phyloP scores from a whole-genome alignment of 1,140 invertebrate species.

The Epicauta chinensis region DNA sequence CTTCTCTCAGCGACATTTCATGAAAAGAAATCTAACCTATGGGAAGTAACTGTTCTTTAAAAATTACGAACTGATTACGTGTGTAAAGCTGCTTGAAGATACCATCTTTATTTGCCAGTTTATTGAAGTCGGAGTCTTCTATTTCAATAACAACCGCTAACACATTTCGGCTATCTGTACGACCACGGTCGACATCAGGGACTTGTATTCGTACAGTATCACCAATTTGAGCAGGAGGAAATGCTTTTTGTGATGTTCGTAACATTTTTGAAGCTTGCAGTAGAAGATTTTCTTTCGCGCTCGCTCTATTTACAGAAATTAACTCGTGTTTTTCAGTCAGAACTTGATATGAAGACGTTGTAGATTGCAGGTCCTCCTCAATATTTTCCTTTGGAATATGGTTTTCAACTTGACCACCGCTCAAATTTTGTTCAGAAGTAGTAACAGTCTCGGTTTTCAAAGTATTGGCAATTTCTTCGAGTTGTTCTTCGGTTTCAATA shows the following conservation, averaged over 20 bases:
- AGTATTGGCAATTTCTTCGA: background rate
- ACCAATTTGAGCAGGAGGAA: constrained; percentile 2
- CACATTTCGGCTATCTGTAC: background rate
- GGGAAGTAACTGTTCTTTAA: no score
- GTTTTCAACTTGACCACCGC: background rate
- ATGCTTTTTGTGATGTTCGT: background rate
- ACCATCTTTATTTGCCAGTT: constrained; percentile 11
- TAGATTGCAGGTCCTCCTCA: background rate
- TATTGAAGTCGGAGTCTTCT: constrained; percentile 7
- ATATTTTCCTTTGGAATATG: background rate
- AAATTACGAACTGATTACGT: constrained; percentile 11
- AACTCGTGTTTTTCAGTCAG: background rate
- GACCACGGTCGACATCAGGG: constrained; percentile 8
- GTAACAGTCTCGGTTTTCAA: background rate
- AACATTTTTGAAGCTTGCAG: constrained; percentile 9
- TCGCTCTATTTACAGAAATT: background rate
- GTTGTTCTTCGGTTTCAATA: no score
- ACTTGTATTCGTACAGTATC: constrained; percentile 11
- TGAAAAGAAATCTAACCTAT: no score
- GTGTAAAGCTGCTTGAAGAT: constrained; percentile 8
- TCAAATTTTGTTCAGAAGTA: background rate
- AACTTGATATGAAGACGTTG: background rate
- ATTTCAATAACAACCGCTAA: constrained; percentile 1
- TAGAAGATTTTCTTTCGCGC: background rate
- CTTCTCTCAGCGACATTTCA: no score